Conservation (phyloP, 2,888 invertebrate species). For the Morinoia aosen region DNA sequence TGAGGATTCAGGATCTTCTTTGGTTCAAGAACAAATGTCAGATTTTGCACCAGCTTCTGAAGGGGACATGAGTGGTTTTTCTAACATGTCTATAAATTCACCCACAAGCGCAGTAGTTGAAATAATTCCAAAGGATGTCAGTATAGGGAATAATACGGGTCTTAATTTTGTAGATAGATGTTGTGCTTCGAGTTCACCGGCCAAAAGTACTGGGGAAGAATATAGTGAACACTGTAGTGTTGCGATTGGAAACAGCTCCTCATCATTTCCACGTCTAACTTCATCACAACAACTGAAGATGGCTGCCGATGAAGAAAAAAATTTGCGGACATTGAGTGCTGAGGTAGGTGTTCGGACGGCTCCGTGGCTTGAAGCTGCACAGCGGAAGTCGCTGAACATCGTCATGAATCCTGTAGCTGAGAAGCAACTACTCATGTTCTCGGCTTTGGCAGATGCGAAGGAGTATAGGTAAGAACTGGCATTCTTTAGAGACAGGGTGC, state of each 20-base stretch:
- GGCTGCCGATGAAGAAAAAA: background rate
- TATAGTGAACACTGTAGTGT: background rate
- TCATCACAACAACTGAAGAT: background rate
- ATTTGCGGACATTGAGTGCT: background rate
- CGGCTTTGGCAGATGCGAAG: background rate
- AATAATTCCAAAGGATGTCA: background rate
- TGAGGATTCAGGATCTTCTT: background rate
- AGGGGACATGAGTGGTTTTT: background rate
- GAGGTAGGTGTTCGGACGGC: conserved; percentile 49
- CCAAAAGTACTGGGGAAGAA: background rate
- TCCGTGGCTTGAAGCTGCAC: conserved; percentile 70
- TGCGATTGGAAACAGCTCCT: background rate
- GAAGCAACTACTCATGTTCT: conserved; percentile 57
- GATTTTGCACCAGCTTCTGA: background rate
- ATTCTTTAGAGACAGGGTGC: no score
- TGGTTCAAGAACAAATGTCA: background rate
- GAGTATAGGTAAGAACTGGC: conserved; percentile 45
- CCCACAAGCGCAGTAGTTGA: background rate
- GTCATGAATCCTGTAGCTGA: conserved; percentile 69
- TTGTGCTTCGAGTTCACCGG: background rate
- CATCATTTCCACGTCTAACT: background rate
- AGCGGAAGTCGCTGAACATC: conserved; percentile 68
- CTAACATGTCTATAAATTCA: background rate
- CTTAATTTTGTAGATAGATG: background rate
- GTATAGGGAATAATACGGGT: background rate